Base-by-base conservation (phyloP, 1,140 invertebrate genomes). In the Drosophila repletoides region DNA sequence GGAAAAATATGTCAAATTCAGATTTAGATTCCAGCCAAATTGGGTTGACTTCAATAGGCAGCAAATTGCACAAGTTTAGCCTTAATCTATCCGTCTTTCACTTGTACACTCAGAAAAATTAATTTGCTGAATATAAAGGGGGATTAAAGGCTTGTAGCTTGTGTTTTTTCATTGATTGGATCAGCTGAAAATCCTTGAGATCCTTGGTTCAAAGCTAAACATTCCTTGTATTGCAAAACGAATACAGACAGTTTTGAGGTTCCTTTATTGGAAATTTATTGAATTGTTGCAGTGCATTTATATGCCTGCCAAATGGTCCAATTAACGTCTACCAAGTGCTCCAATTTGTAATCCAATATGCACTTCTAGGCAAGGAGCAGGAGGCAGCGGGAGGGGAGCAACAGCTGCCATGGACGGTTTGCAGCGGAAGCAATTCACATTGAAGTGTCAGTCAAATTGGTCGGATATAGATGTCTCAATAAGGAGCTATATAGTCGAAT, bases 401-500 rank as follows among this genome's bases (percentile, higher is more conserved):
- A n/a, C 34, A 21, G 22, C 29, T 43, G 10, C 29, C 17, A 14
- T 31, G 3, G 22, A 14, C 22, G 21, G 19, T 9, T 10, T 56
- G 36, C 6, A 2, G 58, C 48, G 48, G 38, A 61, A 43, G 48
- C 28, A 61, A 43, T 61, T 52, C 38, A 41, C 36, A 36, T 53
- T 43, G 40, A 53, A 29, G 22, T 17, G 29, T n/a, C 59, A 12
- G 29, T 53, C 49, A 63, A 63, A 66, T 59, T 34, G 63, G 15
- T 49, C 63, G 56, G 64, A 67, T 61, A 49, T 66, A 12, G 26
- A 59, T 43, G 63, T 51, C 63, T 59, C 43, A 60, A 41, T 52
- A 17, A 7, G 26, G 17, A 2, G 9, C 40, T 43, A 24, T 19
- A 29, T n/a, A n/a, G n/a, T n/a, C n/a, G n/a, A n/a, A n/a, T n/a